A percentile compares a stretch with the other conserved stretches of the same genome.
phyloP scores from a whole-genome alignment of 2,888 invertebrate species.

The Perizoma affinitatum region DNA sequence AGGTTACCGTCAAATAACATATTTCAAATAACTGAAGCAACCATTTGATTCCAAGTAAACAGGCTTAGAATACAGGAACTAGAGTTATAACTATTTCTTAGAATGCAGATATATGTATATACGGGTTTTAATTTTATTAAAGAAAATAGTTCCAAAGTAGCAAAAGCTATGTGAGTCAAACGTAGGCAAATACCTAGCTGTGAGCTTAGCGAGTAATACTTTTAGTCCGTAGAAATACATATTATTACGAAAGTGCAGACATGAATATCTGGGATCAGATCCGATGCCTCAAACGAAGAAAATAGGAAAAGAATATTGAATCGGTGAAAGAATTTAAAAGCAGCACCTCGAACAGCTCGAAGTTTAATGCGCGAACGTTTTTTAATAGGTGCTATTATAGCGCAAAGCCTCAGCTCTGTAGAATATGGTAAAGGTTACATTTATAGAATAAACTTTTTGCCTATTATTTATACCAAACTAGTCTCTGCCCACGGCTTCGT shows the following conservation, averaged over 20 bases:
- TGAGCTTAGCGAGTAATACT: constrained; percentile 34
- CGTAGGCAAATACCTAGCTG: constrained; percentile 18
- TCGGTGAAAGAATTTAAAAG: constrained; percentile 65
- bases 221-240: constrained; percentile 39
- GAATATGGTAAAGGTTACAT: no score
- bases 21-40: constrained; percentile 9
- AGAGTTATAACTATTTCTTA: constrained; percentile 6
- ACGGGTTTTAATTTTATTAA: constrained; percentile 14
- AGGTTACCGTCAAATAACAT: neutral
- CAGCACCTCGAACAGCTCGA: constrained; percentile 67
- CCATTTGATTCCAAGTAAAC: constrained; percentile 9
- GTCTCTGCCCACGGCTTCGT: no score
- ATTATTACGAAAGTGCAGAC: constrained; percentile 49
- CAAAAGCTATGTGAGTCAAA: constrained; percentile 25
- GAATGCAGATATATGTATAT: constrained; percentile 20
- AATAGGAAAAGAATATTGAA: constrained; percentile 77
- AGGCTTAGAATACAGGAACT: constrained; percentile 9
- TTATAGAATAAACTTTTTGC: no score
- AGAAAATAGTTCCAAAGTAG: constrained; percentile 14
- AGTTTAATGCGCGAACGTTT: constrained; percentile 44
- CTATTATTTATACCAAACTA: no score
- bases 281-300: constrained; percentile 55
- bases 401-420: no score
- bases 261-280: constrained; percentile 50
- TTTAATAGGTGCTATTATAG: neutral